These are phyloP conservation scores for Chymomyza amoena DNA, from an alignment of 2,888 invertebrate genomes.

Conservation along the genomic window DNA sequence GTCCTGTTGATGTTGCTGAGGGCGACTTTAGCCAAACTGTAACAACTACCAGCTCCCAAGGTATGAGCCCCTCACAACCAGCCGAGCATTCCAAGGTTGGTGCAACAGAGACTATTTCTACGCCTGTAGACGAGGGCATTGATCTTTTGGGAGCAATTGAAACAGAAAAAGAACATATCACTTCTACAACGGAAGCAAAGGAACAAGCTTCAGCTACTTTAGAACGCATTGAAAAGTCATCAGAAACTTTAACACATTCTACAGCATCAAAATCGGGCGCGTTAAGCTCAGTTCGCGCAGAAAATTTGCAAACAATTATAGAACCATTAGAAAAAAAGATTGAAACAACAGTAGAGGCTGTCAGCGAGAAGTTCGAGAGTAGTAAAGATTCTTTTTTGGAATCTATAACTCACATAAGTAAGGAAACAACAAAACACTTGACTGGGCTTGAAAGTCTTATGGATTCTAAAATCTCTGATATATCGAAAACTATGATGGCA, in stretches of 20 bases:
- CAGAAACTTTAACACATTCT: no score
- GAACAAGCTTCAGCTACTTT: background rate
- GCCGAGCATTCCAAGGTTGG: conserved; percentile 40
- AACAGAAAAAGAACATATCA: conserved; percentile 44
- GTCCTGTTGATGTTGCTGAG: conserved; percentile 64
- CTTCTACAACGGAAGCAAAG: conserved; percentile 3
- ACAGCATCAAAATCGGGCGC: conserved; percentile 16
- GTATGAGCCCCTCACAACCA: conserved; percentile 43
- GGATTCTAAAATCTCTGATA: conserved; percentile 30
- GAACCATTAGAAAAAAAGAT: conserved; percentile 22
- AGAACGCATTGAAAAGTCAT: background rate
- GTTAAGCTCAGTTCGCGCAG: background rate
- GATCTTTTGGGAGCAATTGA: conserved; percentile 27
- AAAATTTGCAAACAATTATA: conserved; percentile 21
- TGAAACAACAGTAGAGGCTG: conserved; percentile 16
- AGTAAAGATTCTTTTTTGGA: background rate
- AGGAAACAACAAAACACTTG: conserved; percentile 33
- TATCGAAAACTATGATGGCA: conserved; percentile 27
- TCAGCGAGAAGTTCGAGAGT: conserved; percentile 25
- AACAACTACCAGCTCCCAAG: conserved; percentile 6
- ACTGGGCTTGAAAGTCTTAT: conserved; percentile 20
- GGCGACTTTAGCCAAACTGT: conserved; percentile 49
- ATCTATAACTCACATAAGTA: conserved; percentile 29
- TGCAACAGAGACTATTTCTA: conserved; percentile 55
- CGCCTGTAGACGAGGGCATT: conserved; percentile 58